Base-by-base conservation (phyloP, 2,113 vertebrate species). In the Corythornis madagascariensis region DNA sequence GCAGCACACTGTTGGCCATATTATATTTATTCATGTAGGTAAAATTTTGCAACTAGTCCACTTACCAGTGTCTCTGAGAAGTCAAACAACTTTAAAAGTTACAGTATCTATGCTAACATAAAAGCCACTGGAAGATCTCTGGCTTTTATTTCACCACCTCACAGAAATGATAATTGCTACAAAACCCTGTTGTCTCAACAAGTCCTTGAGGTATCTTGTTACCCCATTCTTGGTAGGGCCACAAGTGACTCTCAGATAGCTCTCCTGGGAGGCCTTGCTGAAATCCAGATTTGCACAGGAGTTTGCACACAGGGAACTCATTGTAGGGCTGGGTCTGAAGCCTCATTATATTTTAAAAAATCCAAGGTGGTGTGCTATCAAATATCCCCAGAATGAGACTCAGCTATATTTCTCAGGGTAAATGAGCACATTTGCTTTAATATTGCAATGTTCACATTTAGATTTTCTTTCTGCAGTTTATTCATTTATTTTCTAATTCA, bases 401-500 rank as follows among this genome's bases (percentile, higher is more conserved):
- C 74, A 40, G 61, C 60, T 92, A 5, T 93, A 75, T 94, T 96
- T 93, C 83, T 82, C 84, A 76, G 81, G 77, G 79, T 56, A 88
- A 92, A 93, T 67, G 93, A 90, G 57, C 57, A 86, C 79, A 79
- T 86, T 91, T 77, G 57, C 76, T 91, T 94, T 76, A 82, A 87
- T 90, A 86, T 69, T 83, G 59, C 11, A 1, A 25, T 64, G 80
- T 53, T 90, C 94, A 86, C 86, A 87, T 93, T 90, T 83, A 57
- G 76, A 63, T 90, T 81, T 96, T 90, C 77, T 88, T 96, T 94
- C 79, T 89, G 79, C 86, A 61, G 74, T 93, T 95, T 96, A 83
- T 93, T 96, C 89, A 91, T 83, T 91, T 89, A 90, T 87, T 96
- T 96, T 88, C 94, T 94, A 93, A 93, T 94, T 95, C 91, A 90